Base-by-base conservation (phyloP, 2,797 vertebrate species). In the Ptychadena robeensis region DNA sequence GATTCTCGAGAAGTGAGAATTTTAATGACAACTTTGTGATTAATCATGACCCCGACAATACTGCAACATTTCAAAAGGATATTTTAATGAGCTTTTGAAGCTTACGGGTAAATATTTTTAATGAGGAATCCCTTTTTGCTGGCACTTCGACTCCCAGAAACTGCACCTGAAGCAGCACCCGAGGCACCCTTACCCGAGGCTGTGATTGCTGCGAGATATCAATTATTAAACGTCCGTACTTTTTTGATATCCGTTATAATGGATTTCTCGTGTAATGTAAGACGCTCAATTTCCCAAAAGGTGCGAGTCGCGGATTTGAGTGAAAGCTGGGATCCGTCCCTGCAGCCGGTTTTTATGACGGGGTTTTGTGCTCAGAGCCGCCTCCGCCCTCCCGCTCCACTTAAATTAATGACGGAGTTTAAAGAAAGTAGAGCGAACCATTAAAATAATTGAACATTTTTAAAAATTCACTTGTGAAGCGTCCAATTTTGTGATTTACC, bases 361-460 rank as follows among this genome's bases (percentile, higher is more conserved):
- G 44, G 73, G 44, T 64, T 53, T 53, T 11, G 44, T 73, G 15
- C 73, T 15, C 7, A 15, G 11, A 28, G 9, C 77, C 25, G 40
- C 35, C 64, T 9, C 64, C n/a, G n/a, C n/a, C 22, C 22, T 22
- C 14, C 4, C 18, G 1, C 81, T 38, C 18, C 63, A 80, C 73
- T 80, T 84, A 74, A 79, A 68, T 79, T 84, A 84, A 73, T 74
- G 48, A 75, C 59, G 12, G 32, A 61, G 64, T 64, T 68, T 80
- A 28, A 82, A 82, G 35, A 68, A 74, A 67, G 48, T 30, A 25
- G 69, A 53, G 73, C 10, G 14, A 83, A 27, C 70, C 53, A 79
- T 84, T 84, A 80, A 83, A 83, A 68, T 84, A 80, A 80, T 84
- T 69, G 70, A 69, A 80, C 6, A 74, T 44, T 75, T 79, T 80